phyloP scores from a whole-genome alignment of 2,113 vertebrate genomes.

The Aegotheles bennettii region DNA sequence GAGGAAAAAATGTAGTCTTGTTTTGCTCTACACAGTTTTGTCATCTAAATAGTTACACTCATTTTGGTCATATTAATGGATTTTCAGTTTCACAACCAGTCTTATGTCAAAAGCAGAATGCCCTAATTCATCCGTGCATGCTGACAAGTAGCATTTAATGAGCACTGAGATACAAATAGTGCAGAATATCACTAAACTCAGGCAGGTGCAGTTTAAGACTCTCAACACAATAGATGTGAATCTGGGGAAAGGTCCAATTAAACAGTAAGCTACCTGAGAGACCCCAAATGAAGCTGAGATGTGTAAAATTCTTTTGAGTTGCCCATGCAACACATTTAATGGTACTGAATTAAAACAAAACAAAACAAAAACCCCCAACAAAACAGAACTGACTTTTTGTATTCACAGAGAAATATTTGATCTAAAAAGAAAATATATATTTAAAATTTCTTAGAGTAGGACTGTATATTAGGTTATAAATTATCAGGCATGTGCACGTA shows the following conservation, averaged over 20 bases:
- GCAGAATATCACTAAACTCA: not conserved
- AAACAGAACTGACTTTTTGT: not conserved
- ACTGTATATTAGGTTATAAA: not conserved
- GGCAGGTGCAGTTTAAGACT: not conserved
- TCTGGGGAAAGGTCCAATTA: not conserved
- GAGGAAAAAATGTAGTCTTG: not conserved
- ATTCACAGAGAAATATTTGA: not conserved
- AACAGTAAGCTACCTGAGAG: fast-evolving
- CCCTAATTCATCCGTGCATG: not conserved
- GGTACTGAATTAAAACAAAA: not conserved
- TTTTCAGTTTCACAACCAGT: not conserved
- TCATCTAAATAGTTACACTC: not conserved
- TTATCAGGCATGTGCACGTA: not conserved
- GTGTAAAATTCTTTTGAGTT: not conserved
- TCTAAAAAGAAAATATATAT: not conserved
- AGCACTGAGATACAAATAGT: not conserved
- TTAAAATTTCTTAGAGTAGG: not conserved
- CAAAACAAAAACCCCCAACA: too few species aligned
- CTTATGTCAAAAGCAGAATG: not conserved
- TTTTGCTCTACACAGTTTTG: not conserved
- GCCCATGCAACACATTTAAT: not conserved
- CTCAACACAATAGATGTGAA: not conserved
- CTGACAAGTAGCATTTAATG: not conserved
- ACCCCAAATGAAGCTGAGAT: not conserved
- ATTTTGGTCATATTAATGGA: not conserved